These are phyloP conservation scores for Isaurus tuberculatus DNA, from an alignment of 92 coral and sea anemone genomes.

Conservation along the genomic window DNA sequence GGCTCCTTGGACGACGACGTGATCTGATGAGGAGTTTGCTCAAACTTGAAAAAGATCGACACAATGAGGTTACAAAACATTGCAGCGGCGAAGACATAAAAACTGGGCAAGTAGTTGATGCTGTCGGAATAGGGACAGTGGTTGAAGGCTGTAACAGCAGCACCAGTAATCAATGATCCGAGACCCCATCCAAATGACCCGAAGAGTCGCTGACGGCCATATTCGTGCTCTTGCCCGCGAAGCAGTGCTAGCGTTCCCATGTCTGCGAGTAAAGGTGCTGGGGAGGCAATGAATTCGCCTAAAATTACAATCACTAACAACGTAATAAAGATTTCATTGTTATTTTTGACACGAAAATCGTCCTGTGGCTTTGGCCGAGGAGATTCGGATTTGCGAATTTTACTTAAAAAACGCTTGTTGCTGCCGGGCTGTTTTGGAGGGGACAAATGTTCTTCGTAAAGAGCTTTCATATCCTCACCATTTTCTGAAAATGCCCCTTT, in stretches of 20 bases:
- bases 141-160: slow-evolving; percentile 81
- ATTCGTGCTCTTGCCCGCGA: slow-evolving; percentile 79
- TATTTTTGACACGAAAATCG: slow-evolving; percentile 82
- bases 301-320: slow-evolving; percentile 74
- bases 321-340: slow-evolving; percentile 73
- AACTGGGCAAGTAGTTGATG: slow-evolving; percentile 80
- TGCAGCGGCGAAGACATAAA: slow-evolving; percentile 84
- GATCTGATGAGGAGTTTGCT: slow-evolving; percentile 14
- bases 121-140: slow-evolving; percentile 86
- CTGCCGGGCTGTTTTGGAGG: neutral
- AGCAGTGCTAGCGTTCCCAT: slow-evolving; percentile 79
- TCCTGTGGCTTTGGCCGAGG: slow-evolving; percentile 64
- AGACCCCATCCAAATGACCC: slow-evolving; percentile 91
- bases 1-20: slow-evolving; percentile 44
- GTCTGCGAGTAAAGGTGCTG: slow-evolving; percentile 89
- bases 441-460: neutral
- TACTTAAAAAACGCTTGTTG: slow-evolving; percentile 19
- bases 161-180: slow-evolving; percentile 79
- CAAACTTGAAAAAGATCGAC: slow-evolving; percentile 72
- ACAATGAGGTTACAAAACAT: slow-evolving; percentile 74
- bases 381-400: neutral
- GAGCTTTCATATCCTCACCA: slow-evolving; percentile 6
- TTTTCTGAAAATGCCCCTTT: slow-evolving; percentile 17
- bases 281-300: slow-evolving; percentile 87
- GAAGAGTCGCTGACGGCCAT: slow-evolving; percentile 81